phyloP scores from a whole-genome alignment of 2,888 invertebrate genomes.

The Ophion costatus region DNA sequence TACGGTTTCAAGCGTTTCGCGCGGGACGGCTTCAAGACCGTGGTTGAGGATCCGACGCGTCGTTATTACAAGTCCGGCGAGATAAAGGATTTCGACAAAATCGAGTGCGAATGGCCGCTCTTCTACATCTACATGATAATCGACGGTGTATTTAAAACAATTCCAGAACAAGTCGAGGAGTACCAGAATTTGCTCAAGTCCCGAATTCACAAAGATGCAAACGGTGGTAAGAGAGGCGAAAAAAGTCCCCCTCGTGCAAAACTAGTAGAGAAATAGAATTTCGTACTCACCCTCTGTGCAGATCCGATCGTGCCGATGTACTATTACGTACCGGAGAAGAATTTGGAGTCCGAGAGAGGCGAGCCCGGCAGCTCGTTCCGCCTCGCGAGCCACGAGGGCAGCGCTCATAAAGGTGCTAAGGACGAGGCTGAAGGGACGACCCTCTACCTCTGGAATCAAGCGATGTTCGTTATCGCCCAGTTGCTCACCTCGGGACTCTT shows the following conservation, averaged over 20 bases:
- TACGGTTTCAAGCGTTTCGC: slow-evolving; percentile 97
- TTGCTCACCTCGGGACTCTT: slow-evolving; percentile 94
- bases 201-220: slow-evolving; percentile 91
- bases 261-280: not conserved
- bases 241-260: not conserved
- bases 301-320: slow-evolving; percentile 98
- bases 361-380: slow-evolving; percentile 89
- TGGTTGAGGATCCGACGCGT: slow-evolving; percentile 91
- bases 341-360: slow-evolving; percentile 88
- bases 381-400: slow-evolving; percentile 87
- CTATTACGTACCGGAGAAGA: slow-evolving; percentile 92
- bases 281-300: slow-evolving; percentile 75
- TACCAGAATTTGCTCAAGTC: slow-evolving; percentile 94
- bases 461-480: slow-evolving; percentile 97
- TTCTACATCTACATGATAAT: slow-evolving; percentile 98
- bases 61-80: slow-evolving; percentile 95
- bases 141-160: slow-evolving; percentile 95
- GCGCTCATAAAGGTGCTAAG: slow-evolving; percentile 78
- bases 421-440: slow-evolving; percentile 67
- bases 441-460: slow-evolving; percentile 92
- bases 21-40: slow-evolving; percentile 96
- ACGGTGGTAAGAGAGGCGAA: slow-evolving; percentile 87
- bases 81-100: slow-evolving; percentile 96
- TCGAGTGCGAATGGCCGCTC: slow-evolving; percentile 99
- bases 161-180: slow-evolving; percentile 95